These are phyloP conservation scores for Apteryx mantelli DNA, from an alignment of 2,113 vertebrate genomes.

Conservation along the genomic window DNA sequence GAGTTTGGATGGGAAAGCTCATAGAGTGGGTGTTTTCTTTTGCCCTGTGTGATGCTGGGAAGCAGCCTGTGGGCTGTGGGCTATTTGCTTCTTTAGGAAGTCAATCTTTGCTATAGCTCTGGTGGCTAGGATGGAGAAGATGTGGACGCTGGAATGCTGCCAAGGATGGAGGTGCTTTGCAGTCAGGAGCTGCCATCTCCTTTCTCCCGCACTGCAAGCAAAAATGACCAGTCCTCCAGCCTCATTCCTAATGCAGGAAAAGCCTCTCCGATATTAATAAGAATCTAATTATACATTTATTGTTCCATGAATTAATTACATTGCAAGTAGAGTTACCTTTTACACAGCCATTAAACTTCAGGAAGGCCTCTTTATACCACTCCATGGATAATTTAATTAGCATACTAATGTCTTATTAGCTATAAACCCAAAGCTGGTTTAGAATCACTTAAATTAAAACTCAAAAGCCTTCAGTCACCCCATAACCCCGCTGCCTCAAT, in stretches of 20 bases:
- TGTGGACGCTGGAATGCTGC: neutral
- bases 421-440: conserved; percentile 70
- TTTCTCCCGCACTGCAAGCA: rapidly evolving
- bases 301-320: conserved; percentile 79
- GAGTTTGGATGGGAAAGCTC: neutral
- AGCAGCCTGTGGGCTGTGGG: neutral
- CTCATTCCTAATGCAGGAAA: conserved; percentile 40
- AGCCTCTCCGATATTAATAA: conserved; percentile 75
- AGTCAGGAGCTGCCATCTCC: neutral
- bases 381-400: conserved; percentile 77
- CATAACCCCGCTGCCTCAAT: neutral
- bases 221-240: conserved; percentile 11
- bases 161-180: neutral
- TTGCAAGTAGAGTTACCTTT: conserved; percentile 72
- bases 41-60: rapidly evolving
- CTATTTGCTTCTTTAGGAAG: neutral
- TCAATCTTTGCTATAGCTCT: neutral
- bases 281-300: conserved; percentile 78
- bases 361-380: conserved; percentile 74
- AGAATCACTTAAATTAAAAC: conserved; percentile 69
- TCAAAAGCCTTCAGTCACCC: conserved; percentile 46
- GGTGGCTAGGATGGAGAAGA: neutral
- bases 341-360: conserved; percentile 78
- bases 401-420: conserved; percentile 75
- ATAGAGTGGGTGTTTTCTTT: neutral